Percentiles rank a stretch among this genome's conserved stretches.
These are phyloP conservation scores for Calycopis cecrops DNA, from an alignment of 1,140 invertebrate species.

Conservation along the genomic window DNA sequence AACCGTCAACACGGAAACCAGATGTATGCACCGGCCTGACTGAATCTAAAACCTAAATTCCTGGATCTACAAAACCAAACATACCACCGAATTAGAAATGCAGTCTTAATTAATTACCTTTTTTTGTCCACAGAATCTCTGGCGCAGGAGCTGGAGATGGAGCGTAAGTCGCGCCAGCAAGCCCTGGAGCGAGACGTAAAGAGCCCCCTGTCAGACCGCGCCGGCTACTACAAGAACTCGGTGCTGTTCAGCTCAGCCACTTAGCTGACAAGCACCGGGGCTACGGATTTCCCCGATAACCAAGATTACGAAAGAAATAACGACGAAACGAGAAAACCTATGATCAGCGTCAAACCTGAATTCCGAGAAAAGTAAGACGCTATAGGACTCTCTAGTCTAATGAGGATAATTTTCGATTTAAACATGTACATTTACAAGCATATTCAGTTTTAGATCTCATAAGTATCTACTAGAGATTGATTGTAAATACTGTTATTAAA, in stretches of 20 bases:
- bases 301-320: slow-evolving; percentile 44
- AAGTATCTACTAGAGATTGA: slow-evolving; percentile 60
- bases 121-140: slow-evolving; percentile 81
- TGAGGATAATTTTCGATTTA: slow-evolving; percentile 12
- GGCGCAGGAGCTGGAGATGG: slow-evolving; percentile 89
- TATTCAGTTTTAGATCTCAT: slow-evolving; percentile 48
- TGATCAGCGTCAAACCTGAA: slow-evolving; percentile 74
- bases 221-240: slow-evolving; percentile 89
- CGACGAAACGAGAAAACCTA: slow-evolving; percentile 65
- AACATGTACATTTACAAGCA: slow-evolving; percentile 32
- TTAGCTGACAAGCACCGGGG: slow-evolving; percentile 78
- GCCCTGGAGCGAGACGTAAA: slow-evolving; percentile 88
- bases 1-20: too few relatives aligned
- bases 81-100: too few relatives aligned
- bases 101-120: slow-evolving; percentile 11
- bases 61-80: too few relatives aligned
- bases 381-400: slow-evolving; percentile 3
- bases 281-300: slow-evolving; percentile 44
- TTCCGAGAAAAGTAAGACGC: slow-evolving; percentile 62
- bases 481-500: slow-evolving; percentile 70
- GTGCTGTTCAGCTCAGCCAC: slow-evolving; percentile 89
- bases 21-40: too few relatives aligned
- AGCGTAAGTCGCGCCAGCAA: slow-evolving; percentile 87
- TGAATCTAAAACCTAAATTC: too few relatives aligned
- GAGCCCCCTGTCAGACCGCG: slow-evolving; percentile 86